These are phyloP conservation scores for Aspidoscelis tigris DNA, from an alignment of 2,113 vertebrate species.

Conservation along the genomic window DNA sequence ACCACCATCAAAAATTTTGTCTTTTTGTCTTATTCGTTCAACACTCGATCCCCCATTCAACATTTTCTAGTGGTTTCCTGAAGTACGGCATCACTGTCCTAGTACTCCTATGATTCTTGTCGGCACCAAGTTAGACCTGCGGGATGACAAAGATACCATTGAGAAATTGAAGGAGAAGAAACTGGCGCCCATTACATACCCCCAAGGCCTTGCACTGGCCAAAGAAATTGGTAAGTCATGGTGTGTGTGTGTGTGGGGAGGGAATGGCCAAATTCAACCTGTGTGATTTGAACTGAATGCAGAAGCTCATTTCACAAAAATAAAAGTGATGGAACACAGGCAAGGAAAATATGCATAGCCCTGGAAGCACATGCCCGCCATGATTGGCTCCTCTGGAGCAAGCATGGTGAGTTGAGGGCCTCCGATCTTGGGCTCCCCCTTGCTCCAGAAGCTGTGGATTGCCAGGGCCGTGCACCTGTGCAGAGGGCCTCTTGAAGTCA, in stretches of 20 bases:
- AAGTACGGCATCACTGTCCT: conserved; percentile 85
- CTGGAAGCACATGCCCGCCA: too few relatives aligned
- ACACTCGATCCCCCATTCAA: too few relatives aligned
- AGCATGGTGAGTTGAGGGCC: too few relatives aligned
- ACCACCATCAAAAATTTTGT: conserved; percentile 9
- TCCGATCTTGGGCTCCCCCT: too few relatives aligned
- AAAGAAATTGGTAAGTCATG: conserved; percentile 81
- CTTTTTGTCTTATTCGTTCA: neutral
- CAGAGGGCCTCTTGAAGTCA: too few relatives aligned
- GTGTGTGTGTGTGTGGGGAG: neutral
- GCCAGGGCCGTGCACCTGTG: too few relatives aligned
- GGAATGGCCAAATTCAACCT: neutral
- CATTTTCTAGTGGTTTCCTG: conserved; percentile 79
- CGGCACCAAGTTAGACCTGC: conserved; percentile 85
- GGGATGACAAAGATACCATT: conserved; percentile 86
- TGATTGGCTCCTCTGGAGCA: too few relatives aligned
- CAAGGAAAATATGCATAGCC: too few relatives aligned
- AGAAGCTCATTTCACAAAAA: too few relatives aligned
- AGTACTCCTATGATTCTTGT: conserved; percentile 85
- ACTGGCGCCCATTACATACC: conserved; percentile 81
- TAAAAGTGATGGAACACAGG: too few relatives aligned
- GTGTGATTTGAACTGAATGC: neutral
- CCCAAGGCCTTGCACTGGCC: conserved; percentile 83
- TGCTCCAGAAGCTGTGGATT: too few relatives aligned
- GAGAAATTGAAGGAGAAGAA: conserved; percentile 88